These are phyloP conservation scores for Vespertilio murinus DNA, from an alignment of 2,797 vertebrate genomes.

Conservation along the genomic window DNA sequence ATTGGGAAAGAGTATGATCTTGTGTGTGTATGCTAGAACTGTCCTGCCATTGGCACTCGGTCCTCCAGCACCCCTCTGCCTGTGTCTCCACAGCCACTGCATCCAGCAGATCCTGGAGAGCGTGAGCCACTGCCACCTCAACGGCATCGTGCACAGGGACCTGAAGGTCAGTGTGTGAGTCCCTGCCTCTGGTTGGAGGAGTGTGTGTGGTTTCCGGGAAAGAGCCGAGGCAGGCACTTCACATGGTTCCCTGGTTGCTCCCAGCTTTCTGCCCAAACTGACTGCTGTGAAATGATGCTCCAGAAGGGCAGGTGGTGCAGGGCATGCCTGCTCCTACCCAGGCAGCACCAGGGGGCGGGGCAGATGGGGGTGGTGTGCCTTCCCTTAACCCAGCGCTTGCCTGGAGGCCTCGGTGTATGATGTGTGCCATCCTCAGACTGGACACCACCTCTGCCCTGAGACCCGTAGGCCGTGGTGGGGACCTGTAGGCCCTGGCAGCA, in stretches of 20 bases:
- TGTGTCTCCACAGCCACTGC: slow-evolving; percentile 95
- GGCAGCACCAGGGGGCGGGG: too few relatives aligned
- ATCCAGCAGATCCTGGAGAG: slow-evolving; percentile 99
- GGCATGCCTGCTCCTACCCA: too few relatives aligned
- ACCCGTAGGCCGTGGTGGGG: slow-evolving; percentile 78
- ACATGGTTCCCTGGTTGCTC: slow-evolving; percentile 74
- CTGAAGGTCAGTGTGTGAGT: slow-evolving; percentile 94
- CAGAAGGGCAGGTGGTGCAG: slow-evolving; percentile 58
- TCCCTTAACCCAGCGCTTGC: slow-evolving; percentile 21
- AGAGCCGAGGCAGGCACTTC: slow-evolving; percentile 80
- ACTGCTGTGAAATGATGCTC: too few relatives aligned
- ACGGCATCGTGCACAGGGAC: slow-evolving; percentile 98
- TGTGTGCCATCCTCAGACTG: slow-evolving; percentile 85
- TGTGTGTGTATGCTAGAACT: neutral
- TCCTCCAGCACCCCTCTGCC: slow-evolving; percentile 78
- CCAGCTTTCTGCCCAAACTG: neutral
- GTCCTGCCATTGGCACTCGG: too few relatives aligned
- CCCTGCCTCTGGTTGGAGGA: slow-evolving; percentile 38
- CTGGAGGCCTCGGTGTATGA: slow-evolving; percentile 77
- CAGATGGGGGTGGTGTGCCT: neutral
- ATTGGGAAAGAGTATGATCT: too few relatives aligned
- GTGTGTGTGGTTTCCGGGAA: slow-evolving; percentile 22
- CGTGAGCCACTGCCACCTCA: slow-evolving; percentile 98
- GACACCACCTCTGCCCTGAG: slow-evolving; percentile 90
- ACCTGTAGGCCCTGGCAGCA: neutral